Evolutionary conservation across 2,888 invertebrate species (phyloP), one percentile per base, ranked within the genome.

Genomic region (Tipula lateralis): DNA sequence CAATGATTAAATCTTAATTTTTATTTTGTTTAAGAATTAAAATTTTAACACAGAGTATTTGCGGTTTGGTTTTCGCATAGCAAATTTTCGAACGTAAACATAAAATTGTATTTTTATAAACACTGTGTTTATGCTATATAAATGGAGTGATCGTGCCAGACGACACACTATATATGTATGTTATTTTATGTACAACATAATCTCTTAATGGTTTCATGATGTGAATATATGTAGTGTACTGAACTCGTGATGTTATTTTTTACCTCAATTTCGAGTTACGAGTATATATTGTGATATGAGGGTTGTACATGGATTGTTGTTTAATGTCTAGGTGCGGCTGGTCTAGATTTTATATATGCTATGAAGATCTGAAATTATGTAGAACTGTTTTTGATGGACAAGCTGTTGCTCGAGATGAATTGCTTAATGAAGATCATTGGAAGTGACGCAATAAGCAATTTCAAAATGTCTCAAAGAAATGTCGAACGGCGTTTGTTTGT

Each of bases 1-100:
- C 66, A 66, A 66, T 66, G 66, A 66, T 66, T 24, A 66, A 66
- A 66, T 66, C 66, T 66, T 66, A 66, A 66, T 66, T 66, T 66
- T 66, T 66, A 66, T 24, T 66, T 66, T 66, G 66, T 66, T 66
- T 24, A 66, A 66, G 24, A 66, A 66, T 66, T 66, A 66, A 66
- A 66, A 66, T 66, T 19, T 1, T 19, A n/a, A n/a, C n/a, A 9
- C 24, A 50, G 24, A 66, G 66, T 66, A 66, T 66, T 66, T 66
- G 66, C 24, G 66, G 66, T 66, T 66, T 66, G 24, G 24, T 66
- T 66, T 24, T 24, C 24, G 7, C 66, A 66, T 19, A 66, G n/a
- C n/a, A n/a, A n/a, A n/a, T n/a, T n/a, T n/a, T n/a, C n/a, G n/a
- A n/a, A 66, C 66, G 66, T n/a, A 9, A 19, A 66, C 66, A 44